Percentiles rank a stretch among this genome's conserved stretches.
Evolutionary conservation across 2,797 vertebrate species (phyloP).

Genomic region (Sebastes iracundus): DNA sequence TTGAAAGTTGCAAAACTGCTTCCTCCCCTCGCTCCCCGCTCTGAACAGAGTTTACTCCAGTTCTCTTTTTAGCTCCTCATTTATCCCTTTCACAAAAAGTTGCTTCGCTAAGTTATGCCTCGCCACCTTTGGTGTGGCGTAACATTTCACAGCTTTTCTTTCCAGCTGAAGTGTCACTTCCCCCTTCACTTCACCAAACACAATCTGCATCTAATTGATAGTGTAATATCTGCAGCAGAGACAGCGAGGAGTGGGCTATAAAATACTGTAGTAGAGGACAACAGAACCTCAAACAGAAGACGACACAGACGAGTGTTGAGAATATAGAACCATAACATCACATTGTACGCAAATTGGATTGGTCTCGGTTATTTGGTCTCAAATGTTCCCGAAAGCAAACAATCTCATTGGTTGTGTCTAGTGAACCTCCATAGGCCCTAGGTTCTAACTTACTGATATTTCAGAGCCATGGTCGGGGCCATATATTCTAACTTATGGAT

Average conservation of each 20-base stretch:
- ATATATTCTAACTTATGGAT: accelerated
- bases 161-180: conserved; percentile 41
- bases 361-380: background rate
- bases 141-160: conserved; percentile 48
- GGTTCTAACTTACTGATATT: too few relatives aligned
- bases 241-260: background rate
- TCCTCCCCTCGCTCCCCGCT: background rate
- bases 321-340: background rate
- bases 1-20: conserved; percentile 34
- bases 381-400: background rate
- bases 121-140: conserved; percentile 25
- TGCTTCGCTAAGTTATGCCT: conserved; percentile 44
- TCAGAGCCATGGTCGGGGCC: too few relatives aligned
- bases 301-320: background rate
- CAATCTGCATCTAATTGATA: conserved; percentile 7
- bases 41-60: conserved; percentile 12
- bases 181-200: conserved; percentile 15
- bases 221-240: background rate
- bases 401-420: background rate
- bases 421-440: too few relatives aligned
- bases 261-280: background rate
- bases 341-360: background rate
- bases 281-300: background rate
- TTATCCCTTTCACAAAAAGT: conserved; percentile 47
- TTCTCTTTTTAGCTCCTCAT: conserved; percentile 43